Conservation (phyloP, 2,888 invertebrate species). For the Agrotis clavis region DNA sequence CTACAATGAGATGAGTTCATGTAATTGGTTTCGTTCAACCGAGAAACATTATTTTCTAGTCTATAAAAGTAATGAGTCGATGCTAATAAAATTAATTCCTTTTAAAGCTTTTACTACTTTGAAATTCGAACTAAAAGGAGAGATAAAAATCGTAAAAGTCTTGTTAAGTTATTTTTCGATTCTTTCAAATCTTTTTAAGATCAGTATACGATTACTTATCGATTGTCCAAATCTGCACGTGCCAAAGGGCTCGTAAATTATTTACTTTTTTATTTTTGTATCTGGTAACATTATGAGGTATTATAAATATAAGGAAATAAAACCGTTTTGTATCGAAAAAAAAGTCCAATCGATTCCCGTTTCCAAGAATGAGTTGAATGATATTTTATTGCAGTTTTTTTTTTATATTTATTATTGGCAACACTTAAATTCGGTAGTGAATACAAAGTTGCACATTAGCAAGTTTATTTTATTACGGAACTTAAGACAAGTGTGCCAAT, state of each 20-base stretch:
- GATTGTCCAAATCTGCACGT: constrained; percentile 38
- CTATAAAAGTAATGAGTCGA: constrained; percentile 35
- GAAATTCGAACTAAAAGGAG: constrained; percentile 1
- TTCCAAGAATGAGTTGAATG: constrained; percentile 47
- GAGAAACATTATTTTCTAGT: constrained; percentile 19
- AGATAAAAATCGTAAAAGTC: constrained; percentile 6
- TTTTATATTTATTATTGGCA: constrained; percentile 41
- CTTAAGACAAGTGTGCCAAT: constrained; percentile 43
- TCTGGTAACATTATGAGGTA: constrained; percentile 39
- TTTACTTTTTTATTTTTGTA: constrained; percentile 42
- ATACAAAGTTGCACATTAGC: constrained; percentile 41
- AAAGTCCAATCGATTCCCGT: constrained; percentile 44
- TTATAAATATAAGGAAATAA: constrained; percentile 51
- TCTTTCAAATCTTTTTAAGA: constrained; percentile 35
- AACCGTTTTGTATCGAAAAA: constrained; percentile 35
- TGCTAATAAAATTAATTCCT: constrained; percentile 31
- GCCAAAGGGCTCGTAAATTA: constrained; percentile 46
- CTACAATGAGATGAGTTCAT: background rate
- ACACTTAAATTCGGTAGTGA: constrained; percentile 55
- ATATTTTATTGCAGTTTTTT: constrained; percentile 42
- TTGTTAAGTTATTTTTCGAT: constrained; percentile 9
- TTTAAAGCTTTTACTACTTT: constrained; percentile 7
- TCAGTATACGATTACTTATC: constrained; percentile 44
- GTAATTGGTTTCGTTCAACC: constrained; percentile 41
- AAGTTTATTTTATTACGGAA: constrained; percentile 54